These are phyloP conservation scores for Luehdorfia chinensis DNA, from an alignment of 1,140 invertebrate species.

Conservation along the genomic window DNA sequence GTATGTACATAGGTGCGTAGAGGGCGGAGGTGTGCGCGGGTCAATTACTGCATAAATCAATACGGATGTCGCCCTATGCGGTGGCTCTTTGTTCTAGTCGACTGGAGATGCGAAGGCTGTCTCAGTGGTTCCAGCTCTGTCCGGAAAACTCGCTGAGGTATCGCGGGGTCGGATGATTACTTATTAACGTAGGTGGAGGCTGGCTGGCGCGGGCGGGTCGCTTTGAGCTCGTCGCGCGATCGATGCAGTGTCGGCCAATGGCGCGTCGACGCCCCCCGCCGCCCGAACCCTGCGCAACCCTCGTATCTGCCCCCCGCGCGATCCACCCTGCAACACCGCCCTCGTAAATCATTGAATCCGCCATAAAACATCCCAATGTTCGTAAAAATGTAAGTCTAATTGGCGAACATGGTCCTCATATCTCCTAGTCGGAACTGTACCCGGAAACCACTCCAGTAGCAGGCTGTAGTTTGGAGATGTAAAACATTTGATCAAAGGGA, in stretches of 20 bases:
- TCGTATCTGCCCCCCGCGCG: slow-evolving; percentile 36
- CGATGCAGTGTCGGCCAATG: slow-evolving; percentile 73
- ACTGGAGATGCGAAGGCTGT: slow-evolving; percentile 69
- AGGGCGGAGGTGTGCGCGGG: slow-evolving; percentile 57
- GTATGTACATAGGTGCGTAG: slow-evolving; percentile 46
- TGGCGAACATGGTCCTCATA: slow-evolving; percentile 61
- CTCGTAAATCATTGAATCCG: slow-evolving; percentile 74
- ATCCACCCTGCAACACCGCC: slow-evolving; percentile 58
- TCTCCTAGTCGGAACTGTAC: slow-evolving; percentile 46
- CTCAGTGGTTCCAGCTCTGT: slow-evolving; percentile 68
- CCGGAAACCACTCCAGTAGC: slow-evolving; percentile 33
- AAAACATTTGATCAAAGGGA: slow-evolving; percentile 62
- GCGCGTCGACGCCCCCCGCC: slow-evolving; percentile 56
- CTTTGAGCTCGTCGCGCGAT: slow-evolving; percentile 64
- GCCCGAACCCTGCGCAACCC: slow-evolving; percentile 59
- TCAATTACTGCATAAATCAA: slow-evolving; percentile 76
- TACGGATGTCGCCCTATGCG: slow-evolving; percentile 71
- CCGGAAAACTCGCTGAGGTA: slow-evolving; percentile 72
- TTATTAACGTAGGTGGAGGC: slow-evolving; percentile 77
- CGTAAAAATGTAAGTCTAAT: slow-evolving; percentile 74
- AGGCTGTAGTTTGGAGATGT: slow-evolving; percentile 50
- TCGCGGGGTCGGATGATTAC: slow-evolving; percentile 73
- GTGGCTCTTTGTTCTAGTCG: slow-evolving; percentile 69
- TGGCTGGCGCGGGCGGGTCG: slow-evolving; percentile 68
- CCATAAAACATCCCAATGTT: slow-evolving; percentile 73